These are phyloP conservation scores for Podotricha telesiphe DNA, from an alignment of 2,888 invertebrate species.

Conservation along the genomic window DNA sequence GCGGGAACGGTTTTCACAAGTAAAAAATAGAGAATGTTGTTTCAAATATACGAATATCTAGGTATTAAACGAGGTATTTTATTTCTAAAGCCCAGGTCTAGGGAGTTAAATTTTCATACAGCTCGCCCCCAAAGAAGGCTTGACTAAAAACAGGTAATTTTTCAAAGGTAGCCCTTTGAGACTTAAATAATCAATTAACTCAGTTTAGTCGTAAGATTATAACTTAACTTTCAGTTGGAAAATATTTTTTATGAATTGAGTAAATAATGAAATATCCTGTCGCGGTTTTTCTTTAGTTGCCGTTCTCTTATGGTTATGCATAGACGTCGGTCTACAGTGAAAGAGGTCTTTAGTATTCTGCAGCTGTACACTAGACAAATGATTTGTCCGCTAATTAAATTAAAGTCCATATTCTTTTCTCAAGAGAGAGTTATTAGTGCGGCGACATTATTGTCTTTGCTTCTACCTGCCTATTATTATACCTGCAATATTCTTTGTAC, in stretches of 20 bases:
- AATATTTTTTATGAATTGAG: conserved; percentile 19
- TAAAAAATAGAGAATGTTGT: conserved; percentile 30
- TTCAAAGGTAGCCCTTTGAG: conserved; percentile 41
- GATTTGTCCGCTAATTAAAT: conserved; percentile 21
- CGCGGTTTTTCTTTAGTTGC: not conserved
- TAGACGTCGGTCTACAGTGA: conserved; percentile 1
- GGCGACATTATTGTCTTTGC: conserved; percentile 10
- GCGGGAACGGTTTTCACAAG: conserved; percentile 18
- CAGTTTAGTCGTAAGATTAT: conserved; percentile 42
- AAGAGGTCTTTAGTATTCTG: conserved; percentile 3
- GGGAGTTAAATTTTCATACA: conserved; percentile 41
- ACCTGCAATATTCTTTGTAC: conserved; percentile 7
- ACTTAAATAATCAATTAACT: conserved; percentile 43
- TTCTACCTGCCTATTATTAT: not conserved
- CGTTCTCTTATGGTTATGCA: not conserved
- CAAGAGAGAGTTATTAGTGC: conserved; percentile 10
- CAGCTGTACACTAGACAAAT: conserved; percentile 1
- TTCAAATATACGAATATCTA: conserved; percentile 33
- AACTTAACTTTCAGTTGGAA: conserved; percentile 32
- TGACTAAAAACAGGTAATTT: conserved; percentile 44
- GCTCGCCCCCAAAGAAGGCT: conserved; percentile 41
- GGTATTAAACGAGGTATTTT: conserved; percentile 36
- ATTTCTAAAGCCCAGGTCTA: conserved; percentile 38
- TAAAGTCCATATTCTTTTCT: conserved; percentile 2
- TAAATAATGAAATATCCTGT: not conserved